These are phyloP conservation scores for Laterallus jamaicensis DNA, from an alignment of 2,113 vertebrate species.

Conservation along the genomic window DNA sequence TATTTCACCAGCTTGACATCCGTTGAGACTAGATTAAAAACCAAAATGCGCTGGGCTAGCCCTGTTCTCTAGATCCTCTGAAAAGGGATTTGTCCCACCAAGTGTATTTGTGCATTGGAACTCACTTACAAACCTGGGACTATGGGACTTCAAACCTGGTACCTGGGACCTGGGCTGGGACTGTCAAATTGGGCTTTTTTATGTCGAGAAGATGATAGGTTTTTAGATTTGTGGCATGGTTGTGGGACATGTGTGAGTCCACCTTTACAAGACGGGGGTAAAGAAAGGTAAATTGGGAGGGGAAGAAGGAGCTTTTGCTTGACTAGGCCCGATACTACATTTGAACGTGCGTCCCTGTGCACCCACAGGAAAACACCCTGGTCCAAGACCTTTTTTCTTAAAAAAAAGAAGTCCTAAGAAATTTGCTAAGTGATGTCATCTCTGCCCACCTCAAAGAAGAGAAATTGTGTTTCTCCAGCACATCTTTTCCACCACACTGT, in stretches of 20 bases:
- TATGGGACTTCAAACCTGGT: too few species aligned
- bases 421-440: neutral
- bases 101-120: neutral
- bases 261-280: neutral
- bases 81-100: neutral
- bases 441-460: neutral
- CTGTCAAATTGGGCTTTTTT: neutral
- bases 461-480: neutral
- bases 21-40: constrained; percentile 32
- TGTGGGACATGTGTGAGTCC: neutral
- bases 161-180: neutral
- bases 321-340: neutral
- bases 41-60: neutral
- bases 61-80: neutral
- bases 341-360: fast-evolving
- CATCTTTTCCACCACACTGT: fast-evolving
- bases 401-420: neutral
- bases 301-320: neutral
- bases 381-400: neutral
- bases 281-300: neutral
- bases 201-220: neutral
- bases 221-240: neutral
- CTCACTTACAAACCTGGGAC: neutral
- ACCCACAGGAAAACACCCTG: fast-evolving
- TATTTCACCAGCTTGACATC: constrained; percentile 58